Base-by-base conservation (phyloP, 2,888 invertebrate genomes). In the Troides aeacus region DNA sequence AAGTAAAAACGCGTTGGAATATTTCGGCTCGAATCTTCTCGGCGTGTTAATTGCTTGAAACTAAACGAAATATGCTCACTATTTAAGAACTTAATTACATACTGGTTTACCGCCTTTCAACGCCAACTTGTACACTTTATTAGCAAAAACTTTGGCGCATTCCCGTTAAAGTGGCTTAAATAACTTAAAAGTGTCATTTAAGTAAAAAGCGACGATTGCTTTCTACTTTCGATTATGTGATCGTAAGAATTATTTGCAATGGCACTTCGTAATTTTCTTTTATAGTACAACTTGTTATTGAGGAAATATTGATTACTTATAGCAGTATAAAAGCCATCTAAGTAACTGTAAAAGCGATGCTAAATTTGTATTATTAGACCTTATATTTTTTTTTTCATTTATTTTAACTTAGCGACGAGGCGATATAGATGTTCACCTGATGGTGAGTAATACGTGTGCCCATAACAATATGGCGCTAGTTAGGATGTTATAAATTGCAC, bases 21-120 rank as follows among this genome's bases (percentile, higher is more conserved):
- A 79, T 79, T 79, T 75, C 71, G 75, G 76, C 74, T 76, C 76
- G 78, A 74, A 75, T 69, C 74, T 75, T 74, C 71, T 65, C 71
- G 70, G 73, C 70, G 60, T 70, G 64, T 68, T 71, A 67, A 71
- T 71, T 71, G 71, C 76, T 72, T 74, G 74, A 75, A 74, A 77
- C 73, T 72, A 71, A 72, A 72, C 68, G 73, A 74, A 77, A 78
- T 75, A 79, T 77, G 73, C 73, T 68, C 68, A 74, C 74, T 74
- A 74, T 78, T 79, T 78, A 78, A 79, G 78, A 77, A 77, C 79
- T 79, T 79, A 79, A 71, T 67, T 71, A 71, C 64, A 61, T 23
- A 46, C 64, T 57, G 58, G 64, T 67, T 64, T 4, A 63, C 30
- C 57, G 53, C 63, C 60, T 66, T 64, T 42, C 70, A 30, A 60